Percentiles rank a stretch among this genome's conserved stretches.
phyloP scores from a whole-genome alignment of 1,140 invertebrate genomes.

The Lethocerus indicus region DNA sequence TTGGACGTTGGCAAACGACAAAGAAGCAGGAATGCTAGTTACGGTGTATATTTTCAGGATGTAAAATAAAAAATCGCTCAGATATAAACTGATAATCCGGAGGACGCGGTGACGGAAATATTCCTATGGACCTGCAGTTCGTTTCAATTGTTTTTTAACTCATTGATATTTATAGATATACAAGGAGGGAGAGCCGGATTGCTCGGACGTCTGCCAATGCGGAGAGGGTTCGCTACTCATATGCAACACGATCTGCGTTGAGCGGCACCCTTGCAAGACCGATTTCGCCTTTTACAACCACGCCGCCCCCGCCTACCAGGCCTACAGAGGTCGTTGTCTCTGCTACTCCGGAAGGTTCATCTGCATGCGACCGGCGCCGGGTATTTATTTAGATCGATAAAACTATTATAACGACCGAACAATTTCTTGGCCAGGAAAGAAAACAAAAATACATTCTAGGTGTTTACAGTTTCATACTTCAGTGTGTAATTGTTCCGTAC shows the following conservation, averaged over 20 bases:
- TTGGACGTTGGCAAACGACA: too few species aligned
- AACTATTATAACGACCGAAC: neutral
- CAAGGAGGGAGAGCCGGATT: constrained; percentile 65
- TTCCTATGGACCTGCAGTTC: neutral
- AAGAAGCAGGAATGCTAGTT: too few species aligned
- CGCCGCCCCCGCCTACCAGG: constrained; percentile 71
- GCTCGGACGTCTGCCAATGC: constrained; percentile 66
- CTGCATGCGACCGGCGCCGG: constrained; percentile 70
- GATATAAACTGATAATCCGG: too few species aligned
- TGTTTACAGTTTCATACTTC: too few species aligned
- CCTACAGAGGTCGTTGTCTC: constrained; percentile 68
- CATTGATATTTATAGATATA: constrained; percentile 58
- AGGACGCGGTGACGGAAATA: neutral
- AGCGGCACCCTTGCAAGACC: constrained; percentile 64
- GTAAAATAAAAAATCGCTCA: too few species aligned
- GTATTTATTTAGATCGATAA: constrained; percentile 28
- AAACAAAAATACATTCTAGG: neutral
- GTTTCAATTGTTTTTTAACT: too few species aligned
- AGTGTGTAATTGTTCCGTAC: too few species aligned
- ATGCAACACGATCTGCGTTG: constrained; percentile 75
- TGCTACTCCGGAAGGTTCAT: constrained; percentile 82
- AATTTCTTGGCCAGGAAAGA: neutral
- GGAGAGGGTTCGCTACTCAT: constrained; percentile 50
- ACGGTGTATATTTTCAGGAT: too few species aligned
- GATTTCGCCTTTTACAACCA: constrained; percentile 77